Evolutionary conservation across 1,140 invertebrate species (phyloP).

Genomic region (Sycophila sp.): DNA sequence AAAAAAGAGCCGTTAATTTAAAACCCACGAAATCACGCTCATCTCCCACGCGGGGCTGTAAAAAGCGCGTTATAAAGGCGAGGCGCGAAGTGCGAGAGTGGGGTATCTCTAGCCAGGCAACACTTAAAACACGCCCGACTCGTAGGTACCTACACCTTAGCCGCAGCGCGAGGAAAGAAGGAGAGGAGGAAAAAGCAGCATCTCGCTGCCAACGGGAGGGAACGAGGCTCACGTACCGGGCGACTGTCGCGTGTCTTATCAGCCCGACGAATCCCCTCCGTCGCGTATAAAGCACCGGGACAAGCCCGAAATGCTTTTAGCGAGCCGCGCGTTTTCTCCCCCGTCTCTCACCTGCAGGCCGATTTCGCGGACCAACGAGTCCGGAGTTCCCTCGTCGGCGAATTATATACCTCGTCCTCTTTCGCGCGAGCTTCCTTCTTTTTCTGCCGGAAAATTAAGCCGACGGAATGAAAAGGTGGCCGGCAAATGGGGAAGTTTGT

Average conservation of each 20-base stretch:
- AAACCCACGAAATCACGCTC: constrained; percentile 1
- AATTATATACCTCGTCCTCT: neutral
- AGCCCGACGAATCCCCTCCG: constrained; percentile 38
- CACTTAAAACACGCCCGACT: neutral
- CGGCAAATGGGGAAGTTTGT: too few species aligned
- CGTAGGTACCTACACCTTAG: too few species aligned
- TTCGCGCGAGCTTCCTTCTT: neutral
- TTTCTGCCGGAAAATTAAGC: neutral
- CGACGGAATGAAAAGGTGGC: neutral
- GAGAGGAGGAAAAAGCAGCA: constrained; percentile 35
- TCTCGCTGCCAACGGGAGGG: constrained; percentile 31
- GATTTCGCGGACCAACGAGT: constrained; percentile 2
- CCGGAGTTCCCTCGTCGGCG: neutral
- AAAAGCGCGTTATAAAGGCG: neutral
- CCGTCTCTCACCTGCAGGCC: neutral
- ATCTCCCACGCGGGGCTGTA: neutral
- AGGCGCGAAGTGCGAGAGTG: neutral
- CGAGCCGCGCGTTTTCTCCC: too few species aligned
- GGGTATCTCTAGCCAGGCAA: neutral
- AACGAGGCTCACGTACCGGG: constrained; percentile 43
- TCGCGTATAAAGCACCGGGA: too few species aligned
- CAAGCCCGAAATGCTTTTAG: too few species aligned
- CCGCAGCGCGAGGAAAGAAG: too few species aligned
- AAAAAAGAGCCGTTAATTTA: constrained; percentile 11
- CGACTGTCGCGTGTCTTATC: constrained; percentile 52